A percentile compares a stretch with the other conserved stretches of the same genome.
Evolutionary conservation across 2,113 vertebrate species (phyloP).

Genomic region (Passer domesticus): DNA sequence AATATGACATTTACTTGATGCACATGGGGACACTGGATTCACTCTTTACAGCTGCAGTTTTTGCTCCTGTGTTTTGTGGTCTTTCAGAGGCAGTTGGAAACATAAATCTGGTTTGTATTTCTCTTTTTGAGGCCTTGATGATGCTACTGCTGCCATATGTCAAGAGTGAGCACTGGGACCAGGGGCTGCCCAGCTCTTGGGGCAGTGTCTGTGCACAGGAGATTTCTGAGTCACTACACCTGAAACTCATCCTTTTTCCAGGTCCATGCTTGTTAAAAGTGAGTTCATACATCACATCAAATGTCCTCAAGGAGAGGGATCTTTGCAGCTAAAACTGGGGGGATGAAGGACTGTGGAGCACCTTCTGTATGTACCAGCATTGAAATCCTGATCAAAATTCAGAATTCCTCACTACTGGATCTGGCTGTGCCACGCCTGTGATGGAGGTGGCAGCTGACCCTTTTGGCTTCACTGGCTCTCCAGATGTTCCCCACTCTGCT

Average conservation of each 20-base stretch:
- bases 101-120: not conserved
- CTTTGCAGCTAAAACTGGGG: not conserved
- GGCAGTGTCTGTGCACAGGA: not conserved
- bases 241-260: not conserved
- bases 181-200: not conserved
- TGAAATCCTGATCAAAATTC: not conserved
- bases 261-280: accelerated
- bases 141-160: not conserved
- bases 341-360: not conserved
- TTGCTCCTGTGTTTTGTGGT: not conserved
- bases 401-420: not conserved
- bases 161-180: not conserved
- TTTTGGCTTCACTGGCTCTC: not conserved
- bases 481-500: not conserved
- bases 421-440: accelerated
- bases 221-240: not conserved
- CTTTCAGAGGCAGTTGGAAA: not conserved
- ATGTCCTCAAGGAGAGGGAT: not conserved
- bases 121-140: not conserved
- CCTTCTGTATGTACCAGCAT: no score
- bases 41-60: not conserved
- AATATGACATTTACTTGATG: not conserved
- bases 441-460: not conserved
- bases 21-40: not conserved
- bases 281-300: not conserved